Evolutionary conservation across 2,888 invertebrate genomes (phyloP).

Genomic region (Hypena proboscidalis): DNA sequence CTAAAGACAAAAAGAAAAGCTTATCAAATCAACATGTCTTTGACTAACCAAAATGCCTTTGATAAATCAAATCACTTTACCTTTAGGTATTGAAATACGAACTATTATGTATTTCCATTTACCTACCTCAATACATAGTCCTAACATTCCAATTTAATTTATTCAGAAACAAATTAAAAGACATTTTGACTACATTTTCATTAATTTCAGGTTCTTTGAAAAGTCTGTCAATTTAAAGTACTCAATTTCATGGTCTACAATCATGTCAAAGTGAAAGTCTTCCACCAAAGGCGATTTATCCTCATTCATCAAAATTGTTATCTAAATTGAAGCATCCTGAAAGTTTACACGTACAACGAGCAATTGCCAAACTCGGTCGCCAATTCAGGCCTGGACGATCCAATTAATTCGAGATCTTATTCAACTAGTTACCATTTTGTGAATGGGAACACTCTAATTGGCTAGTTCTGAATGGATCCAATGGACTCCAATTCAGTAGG

Average conservation of each 20-base stretch:
- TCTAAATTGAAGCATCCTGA: constrained; percentile 42
- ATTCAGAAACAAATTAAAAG: no score
- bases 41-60: no score
- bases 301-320: constrained; percentile 34
- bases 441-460: constrained; percentile 42
- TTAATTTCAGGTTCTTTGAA: constrained; percentile 1
- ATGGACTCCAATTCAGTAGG: constrained; percentile 25
- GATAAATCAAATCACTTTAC: no score
- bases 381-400: constrained; percentile 36
- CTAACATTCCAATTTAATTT: not conserved
- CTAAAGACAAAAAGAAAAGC: no score
- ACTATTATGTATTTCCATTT: not conserved
- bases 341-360: constrained; percentile 30
- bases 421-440: constrained; percentile 42
- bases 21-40: no score
- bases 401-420: constrained; percentile 48
- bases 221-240: constrained; percentile 13
- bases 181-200: no score
- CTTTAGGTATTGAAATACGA: no score
- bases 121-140: not conserved
- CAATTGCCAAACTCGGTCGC: constrained; percentile 42
- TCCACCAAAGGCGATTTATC: constrained; percentile 19
- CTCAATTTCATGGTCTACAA: constrained; percentile 20
- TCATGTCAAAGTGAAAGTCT: constrained; percentile 20
- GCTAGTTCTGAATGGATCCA: constrained; percentile 32